Percentiles rank a stretch among this genome's conserved stretches.
Conservation (phyloP, 2,113 vertebrate genomes). For the Istiophorus platypterus region DNA sequence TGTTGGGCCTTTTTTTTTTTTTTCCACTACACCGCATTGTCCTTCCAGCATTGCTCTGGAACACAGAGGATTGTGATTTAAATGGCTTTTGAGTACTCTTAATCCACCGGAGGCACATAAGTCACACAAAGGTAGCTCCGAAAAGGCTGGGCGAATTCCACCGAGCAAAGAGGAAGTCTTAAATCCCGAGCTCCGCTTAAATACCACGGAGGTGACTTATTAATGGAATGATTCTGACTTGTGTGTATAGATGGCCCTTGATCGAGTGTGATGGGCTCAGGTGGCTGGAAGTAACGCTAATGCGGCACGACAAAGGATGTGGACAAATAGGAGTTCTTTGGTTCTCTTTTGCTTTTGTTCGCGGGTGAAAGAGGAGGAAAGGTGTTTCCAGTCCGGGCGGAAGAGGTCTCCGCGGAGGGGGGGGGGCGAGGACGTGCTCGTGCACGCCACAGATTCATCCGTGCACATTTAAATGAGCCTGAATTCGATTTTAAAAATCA, state of each 20-base stretch:
- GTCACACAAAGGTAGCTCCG: conserved; percentile 79
- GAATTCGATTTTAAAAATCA: not conserved
- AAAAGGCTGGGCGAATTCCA: conserved; percentile 76
- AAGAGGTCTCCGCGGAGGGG: conserved; percentile 37
- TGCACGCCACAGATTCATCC: too few species aligned
- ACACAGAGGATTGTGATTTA: conserved; percentile 77
- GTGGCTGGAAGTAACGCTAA: conserved; percentile 65
- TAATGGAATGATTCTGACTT: conserved; percentile 77
- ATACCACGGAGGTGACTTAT: conserved; percentile 77
- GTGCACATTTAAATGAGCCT: not conserved
- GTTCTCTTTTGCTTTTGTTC: conserved; percentile 53
- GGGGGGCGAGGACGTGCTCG: too few species aligned
- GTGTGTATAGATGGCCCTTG: conserved; percentile 67
- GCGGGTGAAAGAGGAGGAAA: conserved; percentile 59
- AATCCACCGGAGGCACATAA: conserved; percentile 82
- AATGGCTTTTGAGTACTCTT: conserved; percentile 76
- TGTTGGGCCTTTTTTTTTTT: conserved; percentile 54
- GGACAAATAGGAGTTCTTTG: conserved; percentile 55
- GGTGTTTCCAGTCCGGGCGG: conserved; percentile 52
- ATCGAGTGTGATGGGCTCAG: conserved; percentile 65
- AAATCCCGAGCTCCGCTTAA: conserved; percentile 77
- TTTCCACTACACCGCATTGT: conserved; percentile 70
- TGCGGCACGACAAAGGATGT: conserved; percentile 55
- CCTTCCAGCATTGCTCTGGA: conserved; percentile 69
- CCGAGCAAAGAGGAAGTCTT: conserved; percentile 78